phyloP scores from a whole-genome alignment of 2,797 vertebrate species.

The Scolopax rusticola region DNA sequence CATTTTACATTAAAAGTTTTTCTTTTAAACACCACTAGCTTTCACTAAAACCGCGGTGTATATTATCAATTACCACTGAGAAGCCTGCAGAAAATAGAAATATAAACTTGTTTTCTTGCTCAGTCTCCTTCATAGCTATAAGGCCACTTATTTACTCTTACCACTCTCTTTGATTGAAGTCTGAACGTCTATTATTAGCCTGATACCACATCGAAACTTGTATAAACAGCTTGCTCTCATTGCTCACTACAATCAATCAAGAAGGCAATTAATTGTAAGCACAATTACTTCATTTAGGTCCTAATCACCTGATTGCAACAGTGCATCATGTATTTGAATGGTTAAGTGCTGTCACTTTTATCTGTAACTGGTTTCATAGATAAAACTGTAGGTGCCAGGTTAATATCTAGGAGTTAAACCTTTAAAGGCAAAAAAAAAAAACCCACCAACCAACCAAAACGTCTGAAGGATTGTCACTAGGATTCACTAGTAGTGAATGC shows the following conservation, averaged over 20 bases:
- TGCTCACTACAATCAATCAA: background rate
- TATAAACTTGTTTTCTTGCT: background rate
- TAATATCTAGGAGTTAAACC: background rate
- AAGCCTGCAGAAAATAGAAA: background rate
- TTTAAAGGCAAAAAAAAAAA: background rate
- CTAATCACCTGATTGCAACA: background rate
- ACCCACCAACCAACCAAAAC: background rate
- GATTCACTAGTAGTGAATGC: background rate
- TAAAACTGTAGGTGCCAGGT: background rate
- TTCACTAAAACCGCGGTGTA: background rate
- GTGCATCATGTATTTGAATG: background rate
- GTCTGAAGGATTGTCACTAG: background rate
- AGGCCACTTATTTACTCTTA: background rate
- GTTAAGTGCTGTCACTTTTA: background rate
- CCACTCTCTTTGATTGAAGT: background rate
- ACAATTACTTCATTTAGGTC: background rate
- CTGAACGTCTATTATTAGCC: background rate
- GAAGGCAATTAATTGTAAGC: background rate
- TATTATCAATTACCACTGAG: background rate
- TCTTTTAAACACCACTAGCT: background rate
- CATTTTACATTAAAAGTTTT: background rate
- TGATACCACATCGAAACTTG: background rate
- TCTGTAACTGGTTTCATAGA: background rate
- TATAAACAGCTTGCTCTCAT: background rate
- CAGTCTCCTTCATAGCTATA: background rate